Evolutionary conservation across 1,140 invertebrate genomes (phyloP).

Genomic region (Drosophila rhopaloa): DNA sequence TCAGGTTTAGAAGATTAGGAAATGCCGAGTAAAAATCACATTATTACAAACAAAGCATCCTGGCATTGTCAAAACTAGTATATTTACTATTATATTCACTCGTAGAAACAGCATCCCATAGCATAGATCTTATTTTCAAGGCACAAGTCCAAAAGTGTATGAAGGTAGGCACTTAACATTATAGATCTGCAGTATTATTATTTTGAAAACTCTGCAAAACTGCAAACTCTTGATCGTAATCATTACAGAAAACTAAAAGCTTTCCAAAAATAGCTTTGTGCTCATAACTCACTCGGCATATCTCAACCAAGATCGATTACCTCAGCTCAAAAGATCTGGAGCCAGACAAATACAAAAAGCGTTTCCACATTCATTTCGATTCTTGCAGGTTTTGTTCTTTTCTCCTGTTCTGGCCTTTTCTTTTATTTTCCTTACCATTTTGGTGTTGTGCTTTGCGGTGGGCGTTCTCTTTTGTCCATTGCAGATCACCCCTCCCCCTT

Average conservation of each 20-base stretch:
- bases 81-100: too few relatives aligned
- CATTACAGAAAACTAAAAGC: conserved; percentile 19
- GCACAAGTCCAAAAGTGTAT: too few relatives aligned
- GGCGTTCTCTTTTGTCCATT: conserved; percentile 43
- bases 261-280: conserved; percentile 30
- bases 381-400: conserved; percentile 33
- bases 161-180: too few relatives aligned
- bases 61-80: too few relatives aligned
- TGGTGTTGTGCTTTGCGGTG: conserved; percentile 28
- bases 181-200: too few relatives aligned
- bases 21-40: too few relatives aligned
- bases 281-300: conserved; percentile 34
- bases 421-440: conserved; percentile 15
- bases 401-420: conserved; percentile 1
- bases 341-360: conserved; percentile 47
- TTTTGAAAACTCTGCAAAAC: background rate
- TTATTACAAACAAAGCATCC: too few relatives aligned
- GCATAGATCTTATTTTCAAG: too few relatives aligned
- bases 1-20: too few relatives aligned
- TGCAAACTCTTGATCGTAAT: background rate
- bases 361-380: conserved; percentile 44
- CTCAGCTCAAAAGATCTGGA: conserved; percentile 30
- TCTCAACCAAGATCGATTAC: conserved; percentile 40
- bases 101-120: too few relatives aligned
- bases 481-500: conserved; percentile 20